A percentile compares a stretch with the other conserved stretches of the same genome.
Conservation (phyloP, 2,113 vertebrate genomes). For the Benitochromis conjunctus region DNA sequence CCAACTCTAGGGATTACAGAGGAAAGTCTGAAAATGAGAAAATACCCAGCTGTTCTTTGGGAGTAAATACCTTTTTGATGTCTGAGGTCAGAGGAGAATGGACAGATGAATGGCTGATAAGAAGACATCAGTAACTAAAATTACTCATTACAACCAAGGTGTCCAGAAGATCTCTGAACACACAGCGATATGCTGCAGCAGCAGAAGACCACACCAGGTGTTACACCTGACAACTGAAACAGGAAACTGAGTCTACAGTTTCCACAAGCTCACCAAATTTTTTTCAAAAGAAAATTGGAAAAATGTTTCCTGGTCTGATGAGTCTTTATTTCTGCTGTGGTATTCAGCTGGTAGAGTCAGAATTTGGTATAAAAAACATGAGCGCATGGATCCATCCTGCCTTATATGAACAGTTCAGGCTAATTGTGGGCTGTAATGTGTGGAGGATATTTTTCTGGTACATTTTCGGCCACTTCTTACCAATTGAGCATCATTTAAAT, state of each 20-base stretch:
- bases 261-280: rapidly evolving
- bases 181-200: rapidly evolving
- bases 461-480: background rate
- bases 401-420: background rate
- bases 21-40: background rate
- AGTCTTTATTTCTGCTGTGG: background rate
- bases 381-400: background rate
- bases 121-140: too few relatives aligned
- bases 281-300: background rate
- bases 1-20: background rate
- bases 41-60: background rate
- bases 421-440: background rate
- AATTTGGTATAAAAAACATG: background rate
- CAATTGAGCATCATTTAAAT: background rate
- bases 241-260: background rate
- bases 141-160: too few relatives aligned
- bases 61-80: background rate
- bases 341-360: background rate
- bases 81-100: background rate
- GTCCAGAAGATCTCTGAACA: too few relatives aligned
- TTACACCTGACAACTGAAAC: too few relatives aligned
- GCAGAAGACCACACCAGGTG: too few relatives aligned
- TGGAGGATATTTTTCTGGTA: background rate
- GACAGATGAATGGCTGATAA: rapidly evolving
- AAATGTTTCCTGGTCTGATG: background rate